Conservation (phyloP, 2,797 vertebrate genomes). For the Tarsius wallacei region DNA sequence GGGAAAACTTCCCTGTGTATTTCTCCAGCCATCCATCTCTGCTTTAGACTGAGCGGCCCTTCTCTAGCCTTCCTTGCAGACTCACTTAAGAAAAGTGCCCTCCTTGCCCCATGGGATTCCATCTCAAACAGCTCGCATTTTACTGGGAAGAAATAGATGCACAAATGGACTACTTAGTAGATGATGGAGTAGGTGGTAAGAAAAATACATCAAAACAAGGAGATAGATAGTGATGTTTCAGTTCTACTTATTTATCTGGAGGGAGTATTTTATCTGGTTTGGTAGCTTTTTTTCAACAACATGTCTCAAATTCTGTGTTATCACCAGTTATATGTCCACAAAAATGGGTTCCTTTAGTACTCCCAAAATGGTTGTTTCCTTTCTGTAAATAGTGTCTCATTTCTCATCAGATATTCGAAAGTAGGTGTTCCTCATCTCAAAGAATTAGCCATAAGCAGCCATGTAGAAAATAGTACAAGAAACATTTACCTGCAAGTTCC, state of each 20-base stretch:
- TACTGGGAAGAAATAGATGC: background rate
- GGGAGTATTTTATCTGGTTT: conserved; percentile 20
- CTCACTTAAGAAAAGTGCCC: background rate
- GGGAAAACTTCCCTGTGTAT: background rate
- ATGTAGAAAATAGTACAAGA: background rate
- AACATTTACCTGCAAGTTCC: background rate
- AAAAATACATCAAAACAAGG: background rate
- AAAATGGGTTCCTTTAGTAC: background rate
- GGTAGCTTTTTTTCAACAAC: background rate
- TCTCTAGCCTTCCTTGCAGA: background rate
- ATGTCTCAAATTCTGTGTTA: background rate
- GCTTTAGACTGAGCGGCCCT: background rate
- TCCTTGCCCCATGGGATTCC: background rate
- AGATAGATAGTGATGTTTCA: background rate
- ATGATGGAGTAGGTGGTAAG: background rate
- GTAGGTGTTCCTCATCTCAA: background rate
- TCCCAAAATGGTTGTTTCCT: background rate
- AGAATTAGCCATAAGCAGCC: background rate
- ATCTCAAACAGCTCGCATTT: background rate
- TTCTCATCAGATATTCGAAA: background rate
- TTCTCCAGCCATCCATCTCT: background rate
- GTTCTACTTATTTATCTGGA: background rate
- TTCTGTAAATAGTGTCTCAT: background rate
- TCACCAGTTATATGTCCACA: background rate
- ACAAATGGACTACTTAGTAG: background rate